phyloP scores from a whole-genome alignment of 2,113 vertebrate species.

The Empidonax alnorum region DNA sequence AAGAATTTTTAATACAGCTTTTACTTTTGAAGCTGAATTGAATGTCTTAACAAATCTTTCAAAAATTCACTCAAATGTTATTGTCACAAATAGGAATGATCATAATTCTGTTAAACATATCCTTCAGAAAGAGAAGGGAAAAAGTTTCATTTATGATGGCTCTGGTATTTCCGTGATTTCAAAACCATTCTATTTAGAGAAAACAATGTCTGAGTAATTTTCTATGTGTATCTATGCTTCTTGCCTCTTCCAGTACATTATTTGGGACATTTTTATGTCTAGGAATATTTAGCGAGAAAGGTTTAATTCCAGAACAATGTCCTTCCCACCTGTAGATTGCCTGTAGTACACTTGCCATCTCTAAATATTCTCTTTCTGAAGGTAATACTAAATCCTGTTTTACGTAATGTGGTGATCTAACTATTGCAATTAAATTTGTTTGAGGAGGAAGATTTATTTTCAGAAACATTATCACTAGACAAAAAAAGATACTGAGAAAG shows the following conservation, averaged over 20 bases:
- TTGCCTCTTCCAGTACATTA: not conserved
- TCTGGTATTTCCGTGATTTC: not conserved
- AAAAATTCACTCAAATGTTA: not conserved
- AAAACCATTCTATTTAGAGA: not conserved
- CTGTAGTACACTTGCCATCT: not conserved
- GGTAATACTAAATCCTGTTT: not conserved
- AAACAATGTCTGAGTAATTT: not conserved
- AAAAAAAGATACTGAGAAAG: not conserved
- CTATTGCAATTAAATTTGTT: not conserved
- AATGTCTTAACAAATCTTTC: slow-evolving; percentile 13
- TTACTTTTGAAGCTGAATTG: not conserved
- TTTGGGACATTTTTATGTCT: not conserved
- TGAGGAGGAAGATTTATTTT: not conserved
- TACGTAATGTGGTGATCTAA: not conserved
- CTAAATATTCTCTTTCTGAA: not conserved
- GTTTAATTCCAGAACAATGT: not conserved
- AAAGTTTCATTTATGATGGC: slow-evolving; percentile 2
- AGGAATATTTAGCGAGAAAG: not conserved
- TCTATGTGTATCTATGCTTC: not conserved
- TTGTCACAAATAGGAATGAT: not conserved
- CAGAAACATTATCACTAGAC: not conserved
- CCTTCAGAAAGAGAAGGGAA: not conserved
- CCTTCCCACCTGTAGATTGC: not conserved
- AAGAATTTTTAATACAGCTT: not conserved
- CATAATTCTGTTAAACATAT: not conserved